Conservation (phyloP, 2,113 vertebrate species). For the Phaetusa simplex region DNA sequence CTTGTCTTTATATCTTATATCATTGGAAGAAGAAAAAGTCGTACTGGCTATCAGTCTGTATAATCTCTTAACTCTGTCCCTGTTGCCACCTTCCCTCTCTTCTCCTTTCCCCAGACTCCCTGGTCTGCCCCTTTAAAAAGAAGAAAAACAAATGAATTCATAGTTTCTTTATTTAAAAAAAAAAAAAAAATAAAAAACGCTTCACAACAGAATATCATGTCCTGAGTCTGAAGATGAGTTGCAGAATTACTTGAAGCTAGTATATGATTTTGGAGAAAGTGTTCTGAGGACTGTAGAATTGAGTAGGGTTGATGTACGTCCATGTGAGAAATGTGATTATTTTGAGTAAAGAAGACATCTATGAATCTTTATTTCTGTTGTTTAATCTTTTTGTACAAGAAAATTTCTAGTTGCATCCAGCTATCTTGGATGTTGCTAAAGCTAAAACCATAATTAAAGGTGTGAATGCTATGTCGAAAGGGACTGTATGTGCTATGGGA, state of each 20-base stretch:
- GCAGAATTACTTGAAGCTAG: background rate
- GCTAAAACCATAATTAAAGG: background rate
- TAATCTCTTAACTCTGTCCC: constrained; percentile 56
- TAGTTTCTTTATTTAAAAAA: background rate
- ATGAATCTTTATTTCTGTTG: background rate
- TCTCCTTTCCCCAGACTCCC: background rate
- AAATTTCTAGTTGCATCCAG: background rate
- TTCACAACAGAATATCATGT: background rate
- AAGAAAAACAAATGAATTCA: background rate
- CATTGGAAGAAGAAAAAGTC: constrained; percentile 94
- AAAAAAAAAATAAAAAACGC: background rate
- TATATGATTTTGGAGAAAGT: constrained; percentile 32
- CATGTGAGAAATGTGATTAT: background rate
- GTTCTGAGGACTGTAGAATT: background rate
- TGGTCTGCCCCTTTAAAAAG: background rate
- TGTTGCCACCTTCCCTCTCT: background rate
- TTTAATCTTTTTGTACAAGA: constrained; percentile 11
- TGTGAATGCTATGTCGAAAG: background rate
- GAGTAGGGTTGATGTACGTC: background rate
- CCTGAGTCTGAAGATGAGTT: background rate
- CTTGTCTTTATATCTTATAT: constrained; percentile 94
- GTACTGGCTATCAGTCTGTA: constrained; percentile 93
- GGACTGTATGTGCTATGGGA: background rate
- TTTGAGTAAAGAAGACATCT: background rate
- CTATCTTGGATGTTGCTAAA: background rate